Base-by-base conservation (phyloP, 2,888 invertebrate genomes). In the Leptopterna dolabrata region DNA sequence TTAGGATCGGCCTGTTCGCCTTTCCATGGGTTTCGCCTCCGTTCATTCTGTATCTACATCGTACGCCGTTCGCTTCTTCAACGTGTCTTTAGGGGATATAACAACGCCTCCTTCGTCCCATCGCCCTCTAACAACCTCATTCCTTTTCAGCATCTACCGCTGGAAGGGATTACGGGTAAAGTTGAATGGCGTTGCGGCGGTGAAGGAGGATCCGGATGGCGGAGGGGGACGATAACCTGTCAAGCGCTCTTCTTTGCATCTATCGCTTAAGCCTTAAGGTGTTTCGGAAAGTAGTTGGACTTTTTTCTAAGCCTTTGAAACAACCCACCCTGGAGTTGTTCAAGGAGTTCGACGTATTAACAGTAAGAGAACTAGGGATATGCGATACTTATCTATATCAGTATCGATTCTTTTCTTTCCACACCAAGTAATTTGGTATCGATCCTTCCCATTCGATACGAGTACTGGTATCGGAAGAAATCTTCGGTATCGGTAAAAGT, bases 71-170 rank as follows among this genome's bases (percentile, higher is more conserved):
- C 63, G 63, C 63, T 24, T 63, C 63, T 63, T 63, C 63, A 63
- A 63, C 63, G 63, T 63, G 63, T 63, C 63, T 63, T 27, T 63
- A 63, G 63, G 63, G 63, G 63, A 63, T 63, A 27, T 63, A 63
- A 63, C 63, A 63, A 63, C 19, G 19, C 63, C 16, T 19, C n/a
- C n/a, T n/a, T n/a, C 13, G 27, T 27, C 13, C 24, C 63, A 6
- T 24, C 27, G 63, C 27, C 63, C 2, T 16, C n/a, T n/a, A n/a
- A n/a, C n/a, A n/a, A n/a, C n/a, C n/a, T n/a, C n/a, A n/a, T n/a
- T n/a, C 51, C n/a, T 51, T 24, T 13, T 4, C 19, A 19, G 6
- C 19, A 9, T 63, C 27, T 24, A 19, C 63, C 63, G 24, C 63
- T 19, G 24, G 63, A 63, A 36, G 24, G 63, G 63, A 63, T 63